Percentiles rank a stretch among this genome's conserved stretches.
phyloP scores from a whole-genome alignment of 2,113 vertebrate species.

The Fregata magnificens region DNA sequence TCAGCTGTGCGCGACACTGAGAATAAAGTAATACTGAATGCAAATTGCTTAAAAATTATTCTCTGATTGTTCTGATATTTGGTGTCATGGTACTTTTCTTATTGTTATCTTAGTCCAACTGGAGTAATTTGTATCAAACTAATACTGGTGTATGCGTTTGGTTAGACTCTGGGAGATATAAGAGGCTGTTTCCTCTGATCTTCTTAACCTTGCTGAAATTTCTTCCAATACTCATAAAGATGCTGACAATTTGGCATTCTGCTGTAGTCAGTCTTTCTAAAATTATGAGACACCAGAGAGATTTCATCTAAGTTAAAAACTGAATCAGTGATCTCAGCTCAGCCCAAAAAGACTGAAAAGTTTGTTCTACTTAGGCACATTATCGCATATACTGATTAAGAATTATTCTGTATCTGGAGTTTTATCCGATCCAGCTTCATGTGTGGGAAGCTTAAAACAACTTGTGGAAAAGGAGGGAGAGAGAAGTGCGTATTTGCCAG shows the following conservation, averaged over 20 bases:
- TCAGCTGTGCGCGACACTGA: neutral
- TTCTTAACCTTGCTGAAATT: neutral
- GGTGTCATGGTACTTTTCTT: neutral
- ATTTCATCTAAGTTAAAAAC: neutral
- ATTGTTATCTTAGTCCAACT: neutral
- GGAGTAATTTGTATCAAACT: neutral
- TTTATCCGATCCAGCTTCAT: neutral
- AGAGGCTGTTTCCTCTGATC: neutral
- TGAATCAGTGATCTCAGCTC: neutral
- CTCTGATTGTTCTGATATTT: neutral
- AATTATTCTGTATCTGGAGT: neutral
- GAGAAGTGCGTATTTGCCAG: neutral
- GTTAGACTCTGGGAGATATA: neutral
- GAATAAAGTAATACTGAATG: neutral
- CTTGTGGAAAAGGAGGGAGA: neutral
- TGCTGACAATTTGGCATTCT: neutral
- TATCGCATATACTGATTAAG: fast-evolving
- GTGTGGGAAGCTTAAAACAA: neutral
- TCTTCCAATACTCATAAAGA: neutral
- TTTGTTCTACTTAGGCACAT: neutral
- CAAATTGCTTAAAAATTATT: neutral
- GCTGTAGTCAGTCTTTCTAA: neutral
- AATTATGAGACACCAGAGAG: neutral
- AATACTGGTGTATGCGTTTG: neutral
- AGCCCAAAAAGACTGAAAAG: neutral